These are phyloP conservation scores for Tinea pellionella DNA, from an alignment of 2,888 invertebrate species.

Conservation along the genomic window DNA sequence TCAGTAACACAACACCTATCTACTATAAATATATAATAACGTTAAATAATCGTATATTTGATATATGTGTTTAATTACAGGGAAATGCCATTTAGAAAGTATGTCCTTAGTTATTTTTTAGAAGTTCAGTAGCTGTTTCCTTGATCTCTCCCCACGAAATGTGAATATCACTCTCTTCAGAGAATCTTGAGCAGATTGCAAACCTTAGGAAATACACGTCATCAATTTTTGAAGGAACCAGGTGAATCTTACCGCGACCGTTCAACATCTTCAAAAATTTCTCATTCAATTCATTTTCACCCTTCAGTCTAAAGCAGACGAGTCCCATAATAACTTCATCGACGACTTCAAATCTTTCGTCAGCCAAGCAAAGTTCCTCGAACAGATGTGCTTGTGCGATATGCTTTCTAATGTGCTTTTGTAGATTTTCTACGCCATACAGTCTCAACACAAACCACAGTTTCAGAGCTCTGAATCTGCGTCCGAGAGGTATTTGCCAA, in stretches of 20 bases:
- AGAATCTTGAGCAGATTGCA: conserved; percentile 89
- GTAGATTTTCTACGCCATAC: conserved; percentile 89
- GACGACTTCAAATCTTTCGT: conserved; percentile 89
- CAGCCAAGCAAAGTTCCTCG: conserved; percentile 78
- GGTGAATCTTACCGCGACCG: conserved; percentile 89
- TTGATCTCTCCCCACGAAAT: conserved; percentile 89
- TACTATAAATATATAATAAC: no score
- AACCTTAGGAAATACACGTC: conserved; percentile 88
- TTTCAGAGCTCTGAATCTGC: conserved; percentile 92
- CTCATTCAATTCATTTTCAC: conserved; percentile 85
- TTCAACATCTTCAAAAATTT: conserved; percentile 85
- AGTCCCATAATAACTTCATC: conserved; percentile 93
- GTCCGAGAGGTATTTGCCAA: conserved; percentile 96
- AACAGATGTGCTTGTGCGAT: conserved; percentile 89
- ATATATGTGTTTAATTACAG: no score
- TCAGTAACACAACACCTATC: no score
- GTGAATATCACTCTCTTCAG: conserved; percentile 83
- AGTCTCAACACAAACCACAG: conserved; percentile 95
- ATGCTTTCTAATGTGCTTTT: conserved; percentile 87
- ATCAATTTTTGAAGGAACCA: conserved; percentile 90
- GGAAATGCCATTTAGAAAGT: no score
- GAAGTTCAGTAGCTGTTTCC: conserved; percentile 76
- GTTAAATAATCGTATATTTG: no score
- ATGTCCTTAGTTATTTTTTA: conserved; percentile 39
- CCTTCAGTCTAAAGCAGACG: conserved; percentile 95